Base-by-base conservation (phyloP, 2,888 invertebrate genomes). In the Andrena chrysosceles region DNA sequence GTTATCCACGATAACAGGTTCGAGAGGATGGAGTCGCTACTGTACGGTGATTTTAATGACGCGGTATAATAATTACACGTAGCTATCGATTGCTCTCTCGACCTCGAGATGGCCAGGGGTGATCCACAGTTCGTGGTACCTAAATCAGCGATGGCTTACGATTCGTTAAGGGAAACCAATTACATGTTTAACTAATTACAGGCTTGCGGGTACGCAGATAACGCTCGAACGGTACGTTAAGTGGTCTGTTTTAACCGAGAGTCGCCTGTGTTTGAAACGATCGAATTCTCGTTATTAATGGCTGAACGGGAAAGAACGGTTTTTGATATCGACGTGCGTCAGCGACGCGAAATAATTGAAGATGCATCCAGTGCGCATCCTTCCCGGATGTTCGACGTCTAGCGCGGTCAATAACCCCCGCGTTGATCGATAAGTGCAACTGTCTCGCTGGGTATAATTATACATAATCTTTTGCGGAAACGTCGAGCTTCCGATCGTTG, bases 11-110 rank as follows among this genome's bases (percentile, higher is more conserved):
- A 59, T 49, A 63, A 70, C 63, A 10, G 42, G 68, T 48, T 69
- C 62, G 76, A 76, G 26, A 33, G 60, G 68, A 42, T n/a, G 5
- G 13, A 48, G 3, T 29, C 52, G 35, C 66, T 42, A 66, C 70
- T 78, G 63, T 52, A 62, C 62, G 62, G 62, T 62, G 69, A 74
- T 80, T 84, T 83, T 85, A 84, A 80, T 81, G 70, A 63, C 54
- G 77, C 49, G 74, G 74, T 85, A 79, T 82, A 72, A 87, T 85
- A 82, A 86, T 82, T 80, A 77, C 75, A 68, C 66, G 66, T 59
- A 64, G 70, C 54, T 81, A 86, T 86, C 69, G 77, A 87, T 79
- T 74, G 67, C 64, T 42, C 48, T 52, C 20, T 52, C 42, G 20
- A 35, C 68, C 8, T 31, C 52, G 76, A 5, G 42, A 77, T 66